Evolutionary conservation across 2,888 invertebrate genomes (phyloP).

Genomic region (Noctua comes): DNA sequence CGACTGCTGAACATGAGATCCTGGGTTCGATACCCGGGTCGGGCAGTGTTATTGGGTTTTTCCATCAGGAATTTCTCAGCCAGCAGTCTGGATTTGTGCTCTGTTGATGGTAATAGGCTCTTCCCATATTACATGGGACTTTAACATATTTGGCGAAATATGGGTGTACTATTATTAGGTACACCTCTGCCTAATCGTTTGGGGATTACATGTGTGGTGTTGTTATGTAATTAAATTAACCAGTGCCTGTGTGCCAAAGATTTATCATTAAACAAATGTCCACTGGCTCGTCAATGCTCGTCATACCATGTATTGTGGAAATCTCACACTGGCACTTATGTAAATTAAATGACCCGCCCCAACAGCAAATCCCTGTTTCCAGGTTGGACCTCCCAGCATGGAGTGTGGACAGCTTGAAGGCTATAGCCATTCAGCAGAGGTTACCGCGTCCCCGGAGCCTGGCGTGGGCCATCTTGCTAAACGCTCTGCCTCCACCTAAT

Average conservation of each 20-base stretch:
- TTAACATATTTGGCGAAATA: not conserved
- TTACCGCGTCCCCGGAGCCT: slow-evolving; percentile 82
- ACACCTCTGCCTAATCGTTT: not conserved
- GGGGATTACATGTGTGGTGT: not conserved
- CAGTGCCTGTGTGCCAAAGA: not conserved
- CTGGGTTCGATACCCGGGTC: not conserved
- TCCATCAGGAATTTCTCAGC: not conserved
- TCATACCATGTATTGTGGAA: not conserved
- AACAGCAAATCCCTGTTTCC: slow-evolving; percentile 8
- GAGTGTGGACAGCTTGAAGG: slow-evolving; percentile 78
- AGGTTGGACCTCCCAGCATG: slow-evolving; percentile 83
- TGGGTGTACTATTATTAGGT: not conserved
- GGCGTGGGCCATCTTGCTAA: slow-evolving; percentile 85
- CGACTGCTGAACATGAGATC: not conserved
- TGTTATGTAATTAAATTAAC: not conserved
- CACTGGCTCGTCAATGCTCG: not conserved
- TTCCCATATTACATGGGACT: not conserved
- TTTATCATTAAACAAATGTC: not conserved
- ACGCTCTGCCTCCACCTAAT: slow-evolving; percentile 82
- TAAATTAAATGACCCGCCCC: not conserved
- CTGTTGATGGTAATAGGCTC: not conserved
- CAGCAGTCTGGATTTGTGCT: no score
- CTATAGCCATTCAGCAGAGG: slow-evolving; percentile 78
- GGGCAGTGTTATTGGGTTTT: not conserved
- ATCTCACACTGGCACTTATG: not conserved